phyloP scores from a whole-genome alignment of 2,113 vertebrate genomes.

The Sinocyclocheilus anshuiensis region DNA sequence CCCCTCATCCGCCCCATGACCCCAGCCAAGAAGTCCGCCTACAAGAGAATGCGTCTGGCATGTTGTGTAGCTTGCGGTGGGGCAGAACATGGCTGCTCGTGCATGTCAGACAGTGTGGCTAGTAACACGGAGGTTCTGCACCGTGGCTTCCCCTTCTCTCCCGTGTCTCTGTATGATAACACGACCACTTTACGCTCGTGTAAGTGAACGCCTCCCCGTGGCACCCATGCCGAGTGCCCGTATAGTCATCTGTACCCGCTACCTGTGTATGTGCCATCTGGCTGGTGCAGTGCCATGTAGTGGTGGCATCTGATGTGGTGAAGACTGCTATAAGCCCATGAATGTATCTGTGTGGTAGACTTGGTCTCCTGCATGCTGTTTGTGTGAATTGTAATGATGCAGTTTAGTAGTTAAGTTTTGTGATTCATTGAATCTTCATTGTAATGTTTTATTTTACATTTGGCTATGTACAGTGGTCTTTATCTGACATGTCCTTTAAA shows the following conservation, averaged over 20 bases:
- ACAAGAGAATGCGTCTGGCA: slow-evolving; percentile 94
- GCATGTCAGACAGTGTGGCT: slow-evolving; percentile 95
- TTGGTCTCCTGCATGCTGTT: slow-evolving; percentile 13
- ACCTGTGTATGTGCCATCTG: neutral
- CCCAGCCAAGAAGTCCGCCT: slow-evolving; percentile 95
- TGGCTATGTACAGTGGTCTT: neutral
- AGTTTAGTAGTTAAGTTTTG: neutral
- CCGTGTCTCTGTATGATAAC: slow-evolving; percentile 98
- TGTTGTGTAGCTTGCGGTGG: slow-evolving; percentile 98
- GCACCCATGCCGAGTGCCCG: neutral
- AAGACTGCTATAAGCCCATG: slow-evolving; percentile 71
- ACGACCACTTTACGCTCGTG: slow-evolving; percentile 94
- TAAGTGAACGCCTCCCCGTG: slow-evolving; percentile 79
- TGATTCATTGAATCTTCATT: neutral
- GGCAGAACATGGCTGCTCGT: slow-evolving; percentile 92
- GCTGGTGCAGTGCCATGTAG: slow-evolving; percentile 4
- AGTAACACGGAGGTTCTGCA: slow-evolving; percentile 91
- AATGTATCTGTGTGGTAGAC: slow-evolving; percentile 31
- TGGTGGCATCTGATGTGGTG: slow-evolving; percentile 48
- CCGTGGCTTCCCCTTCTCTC: slow-evolving; percentile 93
- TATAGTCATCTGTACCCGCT: slow-evolving; percentile 68
- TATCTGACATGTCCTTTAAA: neutral
- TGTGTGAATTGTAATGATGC: neutral
- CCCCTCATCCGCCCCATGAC: slow-evolving; percentile 76
- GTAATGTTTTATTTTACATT: neutral